Conservation (phyloP, 2,113 vertebrate genomes). For the Trichechus manatus region DNA sequence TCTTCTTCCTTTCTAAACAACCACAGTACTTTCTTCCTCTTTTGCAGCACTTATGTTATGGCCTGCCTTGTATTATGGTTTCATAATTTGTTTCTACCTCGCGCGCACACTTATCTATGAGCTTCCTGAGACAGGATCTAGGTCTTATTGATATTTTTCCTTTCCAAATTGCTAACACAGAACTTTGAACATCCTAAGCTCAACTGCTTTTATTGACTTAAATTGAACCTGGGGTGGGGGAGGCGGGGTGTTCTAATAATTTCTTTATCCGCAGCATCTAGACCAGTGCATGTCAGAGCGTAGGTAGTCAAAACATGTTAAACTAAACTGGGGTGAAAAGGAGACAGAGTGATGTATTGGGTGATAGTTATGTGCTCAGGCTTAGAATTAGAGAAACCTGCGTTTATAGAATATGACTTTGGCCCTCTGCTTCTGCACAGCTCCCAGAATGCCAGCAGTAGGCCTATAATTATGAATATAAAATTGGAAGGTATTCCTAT, state of each 20-base stretch:
- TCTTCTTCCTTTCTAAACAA: slow-evolving; percentile 49
- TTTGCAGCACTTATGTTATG: background rate
- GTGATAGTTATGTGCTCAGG: background rate
- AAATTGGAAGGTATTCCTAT: background rate
- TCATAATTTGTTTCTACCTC: slow-evolving; percentile 66
- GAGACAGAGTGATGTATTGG: background rate
- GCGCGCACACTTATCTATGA: background rate
- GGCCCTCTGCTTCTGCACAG: background rate
- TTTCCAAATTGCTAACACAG: background rate
- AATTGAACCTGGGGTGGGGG: background rate
- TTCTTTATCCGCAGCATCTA: slow-evolving; percentile 42
- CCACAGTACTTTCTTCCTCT: background rate
- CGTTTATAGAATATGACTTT: background rate
- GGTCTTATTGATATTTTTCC: slow-evolving; percentile 7
- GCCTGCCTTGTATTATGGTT: slow-evolving; percentile 60
- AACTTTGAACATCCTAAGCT: slow-evolving; percentile 44
- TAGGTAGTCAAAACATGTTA: background rate
- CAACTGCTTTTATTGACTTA: slow-evolving; percentile 33
- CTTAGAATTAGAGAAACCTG: slow-evolving; percentile 4
- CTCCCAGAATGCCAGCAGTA: background rate
- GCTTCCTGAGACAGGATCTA: slow-evolving; percentile 48
- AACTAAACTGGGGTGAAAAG: background rate
- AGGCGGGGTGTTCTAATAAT: slow-evolving; percentile 4
- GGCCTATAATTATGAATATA: background rate
- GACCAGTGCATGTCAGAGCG: background rate